Percentiles rank a stretch among this genome's conserved stretches.
phyloP scores from a whole-genome alignment of 2,888 invertebrate genomes.

The Dicroscelio sp. region DNA sequence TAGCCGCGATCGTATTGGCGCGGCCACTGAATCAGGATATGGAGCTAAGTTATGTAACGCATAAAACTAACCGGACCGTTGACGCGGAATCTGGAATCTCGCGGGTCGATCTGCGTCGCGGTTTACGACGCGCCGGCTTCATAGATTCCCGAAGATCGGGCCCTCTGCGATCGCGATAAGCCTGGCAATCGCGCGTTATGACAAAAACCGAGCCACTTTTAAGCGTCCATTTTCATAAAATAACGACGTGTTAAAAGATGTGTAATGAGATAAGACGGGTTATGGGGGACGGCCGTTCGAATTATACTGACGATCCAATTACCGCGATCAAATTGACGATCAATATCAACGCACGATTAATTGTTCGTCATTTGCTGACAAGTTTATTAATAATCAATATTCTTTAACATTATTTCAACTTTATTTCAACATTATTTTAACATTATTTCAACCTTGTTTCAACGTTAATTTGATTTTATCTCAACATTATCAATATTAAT shows the following conservation, averaged over 20 bases:
- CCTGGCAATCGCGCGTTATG: conserved; percentile 48
- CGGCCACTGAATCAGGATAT: conserved; percentile 80
- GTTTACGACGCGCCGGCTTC: conserved; percentile 66
- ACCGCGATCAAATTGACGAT: too few species aligned
- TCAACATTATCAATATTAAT: too few species aligned
- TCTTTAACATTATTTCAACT: too few species aligned
- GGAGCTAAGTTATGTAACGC: conserved; percentile 77
- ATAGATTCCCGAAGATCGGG: conserved; percentile 77
- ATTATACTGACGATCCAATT: too few species aligned
- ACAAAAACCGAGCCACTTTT: conserved; percentile 68
- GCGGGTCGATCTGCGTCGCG: conserved; percentile 56
- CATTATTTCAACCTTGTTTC: too few species aligned
- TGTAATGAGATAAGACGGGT: conserved; percentile 66
- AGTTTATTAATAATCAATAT: too few species aligned
- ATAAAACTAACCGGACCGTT: conserved; percentile 76
- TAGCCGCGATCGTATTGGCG: conserved; percentile 69
- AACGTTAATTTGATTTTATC: too few species aligned
- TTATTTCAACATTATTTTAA: too few species aligned
- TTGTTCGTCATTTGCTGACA: too few species aligned
- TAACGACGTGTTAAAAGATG: conserved; percentile 74
- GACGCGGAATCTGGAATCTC: conserved; percentile 76
- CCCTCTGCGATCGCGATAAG: conserved; percentile 65
- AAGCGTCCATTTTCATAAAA: conserved; percentile 63
- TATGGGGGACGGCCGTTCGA: too few species aligned
- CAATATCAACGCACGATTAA: too few species aligned